Conservation (phyloP, 1,140 invertebrate genomes). For the Ooceraea biroi region DNA sequence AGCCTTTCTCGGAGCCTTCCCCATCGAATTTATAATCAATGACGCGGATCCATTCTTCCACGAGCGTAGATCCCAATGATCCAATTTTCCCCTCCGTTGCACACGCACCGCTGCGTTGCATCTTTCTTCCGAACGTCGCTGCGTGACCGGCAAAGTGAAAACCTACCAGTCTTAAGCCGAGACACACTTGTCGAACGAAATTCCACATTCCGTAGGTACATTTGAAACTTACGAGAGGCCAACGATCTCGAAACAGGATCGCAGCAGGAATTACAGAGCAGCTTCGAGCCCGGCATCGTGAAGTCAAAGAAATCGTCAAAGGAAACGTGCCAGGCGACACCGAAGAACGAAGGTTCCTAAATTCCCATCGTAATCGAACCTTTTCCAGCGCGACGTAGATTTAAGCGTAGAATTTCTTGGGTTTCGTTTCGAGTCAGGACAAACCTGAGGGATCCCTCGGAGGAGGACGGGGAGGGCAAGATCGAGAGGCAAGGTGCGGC, state of each 20-base stretch:
- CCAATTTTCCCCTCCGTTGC: constrained; percentile 37
- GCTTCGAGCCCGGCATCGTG: background rate
- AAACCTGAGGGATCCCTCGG: background rate
- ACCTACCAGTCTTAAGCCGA: background rate
- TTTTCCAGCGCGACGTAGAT: no score
- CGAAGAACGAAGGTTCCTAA: no score
- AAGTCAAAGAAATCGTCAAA: no score
- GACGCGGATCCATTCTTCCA: constrained; percentile 22
- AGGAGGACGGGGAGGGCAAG: constrained; percentile 16
- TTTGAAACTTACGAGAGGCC: background rate
- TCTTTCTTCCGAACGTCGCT: constrained; percentile 2
- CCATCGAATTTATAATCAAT: constrained; percentile 31
- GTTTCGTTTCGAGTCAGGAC: constrained; percentile 8
- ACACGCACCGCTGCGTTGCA: constrained; percentile 19
- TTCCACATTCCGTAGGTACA: background rate
- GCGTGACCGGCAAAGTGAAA: constrained; percentile 8
- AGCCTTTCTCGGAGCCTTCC: background rate
- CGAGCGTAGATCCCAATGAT: constrained; percentile 39
- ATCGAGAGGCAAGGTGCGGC: constrained; percentile 76
- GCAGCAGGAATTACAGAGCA: no score
- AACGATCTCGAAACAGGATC: background rate
- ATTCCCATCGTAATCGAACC: no score
- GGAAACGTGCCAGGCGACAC: no score
- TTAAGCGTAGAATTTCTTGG: constrained; percentile 10
- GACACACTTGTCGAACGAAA: background rate